Evolutionary conservation across 2,113 vertebrate genomes (phyloP).

Genomic region (Ondatra zibethicus): DNA sequence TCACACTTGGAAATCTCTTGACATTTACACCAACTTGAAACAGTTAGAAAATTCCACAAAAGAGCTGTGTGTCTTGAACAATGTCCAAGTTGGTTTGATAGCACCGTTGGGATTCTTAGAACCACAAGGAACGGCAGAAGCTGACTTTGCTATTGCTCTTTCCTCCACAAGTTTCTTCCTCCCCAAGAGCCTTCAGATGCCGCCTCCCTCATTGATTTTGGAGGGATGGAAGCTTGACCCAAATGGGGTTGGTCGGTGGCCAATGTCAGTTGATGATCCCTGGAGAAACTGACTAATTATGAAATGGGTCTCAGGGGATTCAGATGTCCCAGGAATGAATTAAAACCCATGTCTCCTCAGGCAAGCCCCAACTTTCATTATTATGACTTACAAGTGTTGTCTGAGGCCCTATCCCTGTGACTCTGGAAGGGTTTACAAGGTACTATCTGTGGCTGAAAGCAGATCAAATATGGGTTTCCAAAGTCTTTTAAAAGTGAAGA

Average conservation of each 20-base stretch:
- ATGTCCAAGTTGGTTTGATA: conserved; percentile 64
- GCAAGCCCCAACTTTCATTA: neutral
- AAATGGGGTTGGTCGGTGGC: neutral
- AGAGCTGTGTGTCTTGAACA: conserved; percentile 72
- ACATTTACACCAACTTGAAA: conserved; percentile 78
- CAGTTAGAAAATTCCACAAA: conserved; percentile 61
- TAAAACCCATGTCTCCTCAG: neutral
- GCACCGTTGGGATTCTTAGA: conserved; percentile 59
- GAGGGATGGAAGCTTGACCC: neutral
- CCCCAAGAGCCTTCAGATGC: neutral
- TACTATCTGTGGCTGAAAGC: neutral
- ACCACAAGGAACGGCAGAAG: neutral
- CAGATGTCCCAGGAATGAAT: neutral
- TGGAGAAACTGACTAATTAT: neutral
- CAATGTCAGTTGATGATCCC: neutral
- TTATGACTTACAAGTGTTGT: neutral
- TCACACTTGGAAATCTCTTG: conserved; percentile 64
- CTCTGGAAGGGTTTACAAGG: neutral
- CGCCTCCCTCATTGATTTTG: conserved; percentile 9
- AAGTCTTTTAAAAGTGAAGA: neutral
- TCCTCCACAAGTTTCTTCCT: neutral
- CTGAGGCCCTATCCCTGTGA: neutral
- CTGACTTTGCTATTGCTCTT: neutral
- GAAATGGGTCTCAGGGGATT: neutral
- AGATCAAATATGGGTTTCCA: neutral